Base-by-base conservation (phyloP, 2,113 vertebrate genomes). In the Talpa occidentalis region DNA sequence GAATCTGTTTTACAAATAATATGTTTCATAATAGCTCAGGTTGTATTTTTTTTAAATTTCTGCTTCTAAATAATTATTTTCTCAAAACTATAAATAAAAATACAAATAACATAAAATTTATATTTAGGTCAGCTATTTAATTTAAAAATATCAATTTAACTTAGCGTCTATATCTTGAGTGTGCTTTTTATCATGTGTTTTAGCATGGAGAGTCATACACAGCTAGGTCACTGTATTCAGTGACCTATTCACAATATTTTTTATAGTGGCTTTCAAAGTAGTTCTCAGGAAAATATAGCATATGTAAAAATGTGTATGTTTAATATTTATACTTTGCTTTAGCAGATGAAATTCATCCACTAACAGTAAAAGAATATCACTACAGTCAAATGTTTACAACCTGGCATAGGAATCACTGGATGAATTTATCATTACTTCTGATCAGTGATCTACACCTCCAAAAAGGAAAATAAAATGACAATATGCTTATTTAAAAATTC, bases 201-300 rank as follows among this genome's bases (percentile, higher is more conserved):
- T 12, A n/a, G 35, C 22, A 59, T 40, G 10, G 10, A 79, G 22
- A 88, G 54, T 35, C 3, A 86, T 32, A 87, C 15, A 52, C 1
- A 40, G 54, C 8, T 8, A 73, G 40, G 59, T 84, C 35, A 47
- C 11, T 74, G 28, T 37, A 80, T 22, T 76, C 16, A 85, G 14
- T 94, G 22, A 66, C 77, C 28, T 62, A 79, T n/a, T 77, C 47
- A 91, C 40, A 91, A 22, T 56, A 49, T 59, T 72, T 85, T 79
- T 83, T 64, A n/a, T 19, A n/a, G 10, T n/a, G 66, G 0, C 7
- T 91, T 90, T 86, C 35, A 32, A 37, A 17, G 89, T 28, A 93
- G 28, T 56, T 49, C 11, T 59, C 35, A 83, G 40, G 24, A 82
- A 93, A 91, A 9, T 37, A 49, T 73, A 90, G 32, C 14, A 17